These are phyloP conservation scores for Pica pica DNA, from an alignment of 2,113 vertebrate species.

Conservation along the genomic window DNA sequence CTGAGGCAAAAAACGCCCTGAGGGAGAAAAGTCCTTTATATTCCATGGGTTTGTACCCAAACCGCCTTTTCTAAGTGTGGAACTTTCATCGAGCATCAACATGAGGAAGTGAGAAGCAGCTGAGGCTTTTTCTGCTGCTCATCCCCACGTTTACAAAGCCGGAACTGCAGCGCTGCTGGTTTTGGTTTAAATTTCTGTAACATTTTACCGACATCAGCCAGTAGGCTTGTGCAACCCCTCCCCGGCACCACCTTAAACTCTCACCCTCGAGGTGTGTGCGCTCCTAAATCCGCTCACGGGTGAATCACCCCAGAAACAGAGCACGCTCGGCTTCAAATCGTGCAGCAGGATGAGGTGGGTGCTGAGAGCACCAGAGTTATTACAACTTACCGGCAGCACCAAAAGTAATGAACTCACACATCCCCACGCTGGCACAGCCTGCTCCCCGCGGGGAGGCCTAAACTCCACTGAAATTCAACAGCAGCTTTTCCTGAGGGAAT, in stretches of 20 bases:
- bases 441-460: accelerated
- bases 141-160: too few relatives aligned
- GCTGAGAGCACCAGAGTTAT: background rate
- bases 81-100: accelerated
- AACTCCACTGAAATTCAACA: background rate
- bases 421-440: background rate
- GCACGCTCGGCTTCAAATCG: too few relatives aligned
- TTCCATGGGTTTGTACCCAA: background rate
- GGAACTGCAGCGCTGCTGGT: background rate
- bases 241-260: background rate
- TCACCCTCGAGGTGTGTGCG: background rate
- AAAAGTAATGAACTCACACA: background rate
- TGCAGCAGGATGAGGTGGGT: accelerated
- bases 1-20: background rate
- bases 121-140: background rate
- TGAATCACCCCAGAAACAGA: background rate
- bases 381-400: accelerated
- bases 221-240: background rate
- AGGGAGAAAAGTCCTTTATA: background rate
- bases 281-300: background rate
- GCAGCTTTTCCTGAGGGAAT: accelerated
- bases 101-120: background rate
- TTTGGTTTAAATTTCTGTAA: background rate
- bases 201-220: background rate
- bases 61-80: background rate